Evolutionary conservation across 2,888 invertebrate genomes (phyloP), one percentile per base, ranked within the genome.

Genomic region (Dioctria linearis): DNA sequence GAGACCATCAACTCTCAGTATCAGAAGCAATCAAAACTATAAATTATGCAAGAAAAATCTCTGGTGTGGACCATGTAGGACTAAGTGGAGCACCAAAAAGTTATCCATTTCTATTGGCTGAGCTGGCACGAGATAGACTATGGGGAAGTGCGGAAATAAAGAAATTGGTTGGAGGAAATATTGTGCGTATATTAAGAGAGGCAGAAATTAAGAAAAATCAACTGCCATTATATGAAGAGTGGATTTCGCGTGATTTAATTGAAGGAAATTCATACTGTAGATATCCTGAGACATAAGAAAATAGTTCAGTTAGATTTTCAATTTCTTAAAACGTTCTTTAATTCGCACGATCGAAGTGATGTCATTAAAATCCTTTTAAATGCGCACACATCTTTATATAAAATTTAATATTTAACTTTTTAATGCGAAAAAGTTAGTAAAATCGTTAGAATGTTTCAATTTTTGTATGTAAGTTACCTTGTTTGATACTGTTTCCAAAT

Each of bases 51-150:
- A 90, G 92, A 69, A 90, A 90, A 83, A 90, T 92, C 71, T 92
- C 93, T 66, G 93, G 93, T 8, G 91, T 93, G 51, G 92, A 93
- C 85, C 92, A 93, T 83, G 91, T 93, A 80, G 93, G 93, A 3
- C 88, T 93, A 42, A 93, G 93, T 39, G 87, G 89, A 9, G 88
- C 89, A 3, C 89, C 89, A 82, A 87, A 88, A 67, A 89, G 88
- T 81, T 93, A 93, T 85, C 91, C 93, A 0, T 88, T 91, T 39
- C 86, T 93, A 37, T 87, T 93, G 82, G 92, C 92, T 4, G 93
- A 93, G 85, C 85, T 93, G 71, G 90, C 92, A 0, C 87, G 91
- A 42, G 91, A 91, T 84, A 87, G 92, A n/a, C 88, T 90, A 67
- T 92, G 92, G 92, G 91, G 91, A 0, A 90, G 90, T 82, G 90